Evolutionary conservation across 2,113 vertebrate species (phyloP).

Genomic region (Meriones unguiculatus): DNA sequence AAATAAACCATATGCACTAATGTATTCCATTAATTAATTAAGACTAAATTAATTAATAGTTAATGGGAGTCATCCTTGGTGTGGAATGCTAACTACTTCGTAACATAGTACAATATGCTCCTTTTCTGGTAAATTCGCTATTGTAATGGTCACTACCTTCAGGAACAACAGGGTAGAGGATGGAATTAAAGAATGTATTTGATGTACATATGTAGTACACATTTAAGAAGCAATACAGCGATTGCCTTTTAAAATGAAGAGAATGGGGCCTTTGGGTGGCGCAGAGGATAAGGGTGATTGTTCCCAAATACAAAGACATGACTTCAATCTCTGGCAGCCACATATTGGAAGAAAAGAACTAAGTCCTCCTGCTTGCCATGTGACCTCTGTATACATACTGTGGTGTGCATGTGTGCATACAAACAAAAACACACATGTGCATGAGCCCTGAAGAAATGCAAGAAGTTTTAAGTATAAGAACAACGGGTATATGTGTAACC

Average conservation of each 20-base stretch:
- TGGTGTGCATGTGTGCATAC: too few relatives aligned
- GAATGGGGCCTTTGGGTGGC: not conserved
- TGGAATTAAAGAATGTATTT: not conserved
- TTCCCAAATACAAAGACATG: not conserved
- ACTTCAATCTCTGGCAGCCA: not conserved
- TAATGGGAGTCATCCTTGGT: slow-evolving; percentile 42
- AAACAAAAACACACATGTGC: rapidly evolving
- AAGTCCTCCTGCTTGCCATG: not conserved
- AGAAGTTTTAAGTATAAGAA: not conserved
- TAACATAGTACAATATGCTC: slow-evolving; percentile 23
- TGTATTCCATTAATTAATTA: slow-evolving; percentile 58
- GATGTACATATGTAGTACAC: not conserved
- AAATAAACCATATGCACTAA: slow-evolving; percentile 62
- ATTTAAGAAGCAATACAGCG: slow-evolving; percentile 24
- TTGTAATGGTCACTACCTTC: not conserved
- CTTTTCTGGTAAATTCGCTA: slow-evolving; percentile 38
- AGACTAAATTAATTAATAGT: slow-evolving; percentile 61
- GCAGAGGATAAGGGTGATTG: not conserved
- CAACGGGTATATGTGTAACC: not conserved
- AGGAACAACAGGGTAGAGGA: not conserved
- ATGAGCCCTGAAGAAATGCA: not conserved
- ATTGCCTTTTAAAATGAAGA: slow-evolving; percentile 19
- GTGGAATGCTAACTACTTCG: slow-evolving; percentile 48
- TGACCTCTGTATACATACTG: too few relatives aligned
- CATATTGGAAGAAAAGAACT: not conserved